Evolutionary conservation across 1,140 invertebrate species (phyloP), one percentile per base, ranked within the genome.

Genomic region (Drosophila auraria): DNA sequence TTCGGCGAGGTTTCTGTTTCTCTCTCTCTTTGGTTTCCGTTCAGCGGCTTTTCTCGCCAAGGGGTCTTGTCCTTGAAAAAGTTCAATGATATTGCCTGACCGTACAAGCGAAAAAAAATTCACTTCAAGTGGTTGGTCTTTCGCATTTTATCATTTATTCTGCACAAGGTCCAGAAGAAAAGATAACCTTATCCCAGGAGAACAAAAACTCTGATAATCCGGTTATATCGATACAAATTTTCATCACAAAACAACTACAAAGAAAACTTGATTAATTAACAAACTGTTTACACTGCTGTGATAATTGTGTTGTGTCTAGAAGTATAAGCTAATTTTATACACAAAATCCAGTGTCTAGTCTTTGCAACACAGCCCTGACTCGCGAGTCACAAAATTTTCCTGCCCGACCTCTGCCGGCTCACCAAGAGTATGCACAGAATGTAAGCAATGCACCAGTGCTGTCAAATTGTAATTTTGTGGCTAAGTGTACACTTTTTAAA

Each of bases 1-100:
- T 74, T 63, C 17, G 5, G 6, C 7, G 7, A 23, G 44, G 27
- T 42, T 61, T 58, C 3, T 57, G n/a, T 9, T 40, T 5, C 36
- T 25, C 20, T 51, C 56, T 57, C 58, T 30, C n/a, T 27, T 56
- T 62, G 44, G 30, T 25, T 73, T 73, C 49, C 54, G 61, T 63
- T 75, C 47, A 60, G 36, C 27, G 56, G 38, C 53, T 40, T 20
- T 38, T 27, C 54, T 49, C 44, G 36, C 7, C n/a, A 23, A n/a
- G 12, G 47, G 56, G 40, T 53, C 51, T 38, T 82, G 86, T 82
- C 84, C 84, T 89, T 89, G 86, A 90, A 54, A 30, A 82, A 90
- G 84, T 90, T 89, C 86, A 87, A 84, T 75, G 84, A 83, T 87
- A 71, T 76, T 64, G 50, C 33, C 25, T 17, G 53, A 20, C 25